Percentiles rank a stretch among this genome's conserved stretches.
These are phyloP conservation scores for Geotrypetes seraphini DNA, from an alignment of 2,797 vertebrate genomes.

Conservation along the genomic window DNA sequence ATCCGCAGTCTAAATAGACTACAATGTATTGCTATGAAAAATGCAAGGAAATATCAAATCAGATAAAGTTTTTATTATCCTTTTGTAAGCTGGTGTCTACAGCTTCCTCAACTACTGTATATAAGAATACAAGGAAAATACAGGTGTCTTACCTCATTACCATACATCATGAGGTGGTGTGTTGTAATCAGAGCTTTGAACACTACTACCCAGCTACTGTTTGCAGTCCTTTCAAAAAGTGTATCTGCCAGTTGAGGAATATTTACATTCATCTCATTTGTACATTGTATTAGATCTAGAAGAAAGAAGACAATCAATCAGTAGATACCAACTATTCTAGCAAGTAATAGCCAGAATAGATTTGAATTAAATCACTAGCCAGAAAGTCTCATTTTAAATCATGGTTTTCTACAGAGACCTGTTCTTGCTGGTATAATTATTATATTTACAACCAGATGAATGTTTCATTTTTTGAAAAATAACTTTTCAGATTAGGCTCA, in stretches of 20 bases:
- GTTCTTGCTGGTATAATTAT: no score
- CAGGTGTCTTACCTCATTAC: slow-evolving; percentile 72
- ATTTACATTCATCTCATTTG: slow-evolving; percentile 88
- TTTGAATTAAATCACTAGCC: no score
- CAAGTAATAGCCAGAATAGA: no score
- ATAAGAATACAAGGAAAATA: neutral
- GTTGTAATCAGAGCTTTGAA: slow-evolving; percentile 92
- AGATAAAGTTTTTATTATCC: neutral
- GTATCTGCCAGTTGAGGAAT: slow-evolving; percentile 80
- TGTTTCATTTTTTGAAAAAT: no score
- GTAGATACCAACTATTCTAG: no score
- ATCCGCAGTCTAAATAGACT: neutral
- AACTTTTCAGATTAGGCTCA: no score
- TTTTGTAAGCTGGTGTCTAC: neutral
- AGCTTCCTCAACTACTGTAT: no score
- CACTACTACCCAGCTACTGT: slow-evolving; percentile 90
- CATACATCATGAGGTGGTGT: slow-evolving; percentile 92
- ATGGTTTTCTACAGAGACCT: no score
- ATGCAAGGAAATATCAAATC: neutral
- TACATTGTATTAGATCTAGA: slow-evolving; percentile 84
- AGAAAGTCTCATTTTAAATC: no score
- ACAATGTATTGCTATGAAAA: neutral
- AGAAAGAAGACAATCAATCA: slow-evolving; percentile 14
- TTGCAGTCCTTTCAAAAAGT: slow-evolving; percentile 75
- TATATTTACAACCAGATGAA: no score